phyloP scores from a whole-genome alignment of 1,140 invertebrate genomes.

The Plectrocnemia conspersa region DNA sequence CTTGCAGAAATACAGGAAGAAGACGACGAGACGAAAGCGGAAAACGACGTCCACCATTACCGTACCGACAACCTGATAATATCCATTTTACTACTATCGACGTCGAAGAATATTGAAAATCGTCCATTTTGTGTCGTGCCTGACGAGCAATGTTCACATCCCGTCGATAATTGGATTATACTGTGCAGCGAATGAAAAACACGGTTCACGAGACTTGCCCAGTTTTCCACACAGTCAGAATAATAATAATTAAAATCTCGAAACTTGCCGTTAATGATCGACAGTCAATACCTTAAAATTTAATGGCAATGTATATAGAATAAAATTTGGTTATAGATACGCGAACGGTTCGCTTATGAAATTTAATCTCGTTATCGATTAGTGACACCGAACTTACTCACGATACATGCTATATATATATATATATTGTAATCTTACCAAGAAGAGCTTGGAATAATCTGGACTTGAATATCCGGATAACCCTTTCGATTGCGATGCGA shows the following conservation, averaged over 20 bases:
- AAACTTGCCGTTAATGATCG: too few species aligned
- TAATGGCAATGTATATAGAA: neutral
- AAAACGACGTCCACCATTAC: too few species aligned
- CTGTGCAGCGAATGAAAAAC: neutral
- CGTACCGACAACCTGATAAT: too few species aligned
- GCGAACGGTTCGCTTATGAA: slow-evolving; percentile 10
- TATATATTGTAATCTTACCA: slow-evolving; percentile 63
- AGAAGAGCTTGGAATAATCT: slow-evolving; percentile 93
- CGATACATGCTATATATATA: neutral
- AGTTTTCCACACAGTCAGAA: neutral
- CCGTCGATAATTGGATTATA: slow-evolving; percentile 1
- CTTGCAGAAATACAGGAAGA: too few species aligned
- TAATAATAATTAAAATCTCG: too few species aligned
- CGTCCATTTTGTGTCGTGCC: too few species aligned
- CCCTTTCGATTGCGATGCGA: slow-evolving; percentile 90
- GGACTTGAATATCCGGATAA: slow-evolving; percentile 97
- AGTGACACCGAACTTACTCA: neutral
- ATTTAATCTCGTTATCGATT: slow-evolving; percentile 14
- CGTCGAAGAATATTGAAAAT: too few species aligned
- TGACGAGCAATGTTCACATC: neutral
- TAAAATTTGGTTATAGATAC: slow-evolving; percentile 13
- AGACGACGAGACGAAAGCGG: too few species aligned
- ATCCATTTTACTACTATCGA: too few species aligned
- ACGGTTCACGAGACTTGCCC: neutral
- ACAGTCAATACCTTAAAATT: too few species aligned